These are phyloP conservation scores for Idaea straminata DNA, from an alignment of 2,888 invertebrate genomes.

Conservation along the genomic window DNA sequence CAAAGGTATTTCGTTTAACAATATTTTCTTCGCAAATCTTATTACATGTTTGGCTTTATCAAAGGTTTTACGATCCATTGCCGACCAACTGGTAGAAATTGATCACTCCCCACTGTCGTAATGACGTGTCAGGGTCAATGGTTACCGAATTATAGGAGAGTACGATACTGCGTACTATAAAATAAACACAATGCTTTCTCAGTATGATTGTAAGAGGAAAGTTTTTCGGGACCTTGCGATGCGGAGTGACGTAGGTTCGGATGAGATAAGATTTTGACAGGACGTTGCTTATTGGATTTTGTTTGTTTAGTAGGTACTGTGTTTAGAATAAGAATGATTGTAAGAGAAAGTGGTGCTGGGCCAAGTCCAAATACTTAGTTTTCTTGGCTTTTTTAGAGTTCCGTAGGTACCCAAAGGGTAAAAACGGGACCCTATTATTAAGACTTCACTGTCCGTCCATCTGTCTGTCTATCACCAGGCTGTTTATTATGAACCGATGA, in stretches of 20 bases:
- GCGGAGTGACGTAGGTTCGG: background rate
- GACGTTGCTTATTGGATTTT: constrained; percentile 1
- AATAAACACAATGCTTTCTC: constrained; percentile 26
- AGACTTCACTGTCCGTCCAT: no score
- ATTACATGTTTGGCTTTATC: constrained; percentile 32
- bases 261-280: background rate
- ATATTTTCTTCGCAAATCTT: constrained; percentile 5
- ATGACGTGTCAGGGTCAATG: constrained; percentile 37
- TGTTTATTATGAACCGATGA: no score
- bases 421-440: no score
- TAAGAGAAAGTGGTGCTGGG: no score
- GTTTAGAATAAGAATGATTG: no score
- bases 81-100: constrained; percentile 47
- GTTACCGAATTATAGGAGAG: constrained; percentile 24
- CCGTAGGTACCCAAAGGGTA: no score
- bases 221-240: background rate
- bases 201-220: constrained; percentile 9
- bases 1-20: background rate
- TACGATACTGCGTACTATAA: constrained; percentile 23
- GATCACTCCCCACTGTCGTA: constrained; percentile 40
- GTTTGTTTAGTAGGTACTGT: background rate
- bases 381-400: no score
- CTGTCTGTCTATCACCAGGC: no score
- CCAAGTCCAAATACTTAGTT: no score
- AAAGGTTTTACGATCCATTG: constrained; percentile 46